Conservation (phyloP, 2,113 vertebrate genomes). For the Elachura formosa region DNA sequence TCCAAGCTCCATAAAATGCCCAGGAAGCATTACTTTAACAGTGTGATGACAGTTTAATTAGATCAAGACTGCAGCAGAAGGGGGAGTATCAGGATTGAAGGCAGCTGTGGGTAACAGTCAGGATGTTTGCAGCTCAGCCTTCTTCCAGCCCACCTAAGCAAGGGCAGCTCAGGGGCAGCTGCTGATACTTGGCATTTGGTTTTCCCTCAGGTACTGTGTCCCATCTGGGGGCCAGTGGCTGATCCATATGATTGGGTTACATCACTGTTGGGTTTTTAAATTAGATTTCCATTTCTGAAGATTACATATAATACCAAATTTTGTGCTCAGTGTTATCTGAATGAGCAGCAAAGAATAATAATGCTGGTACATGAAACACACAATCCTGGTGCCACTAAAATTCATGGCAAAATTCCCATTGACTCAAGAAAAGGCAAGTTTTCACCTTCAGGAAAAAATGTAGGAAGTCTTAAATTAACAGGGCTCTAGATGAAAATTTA, state of each 20-base stretch:
- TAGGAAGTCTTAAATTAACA: not conserved
- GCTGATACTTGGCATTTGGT: not conserved
- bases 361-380: not conserved
- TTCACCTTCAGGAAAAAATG: not conserved
- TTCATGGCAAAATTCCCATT: not conserved
- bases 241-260: not conserved
- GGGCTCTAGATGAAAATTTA: not conserved
- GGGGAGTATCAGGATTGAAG: not conserved
- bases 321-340: not conserved
- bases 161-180: not conserved
- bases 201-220: not conserved
- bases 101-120: not conserved
- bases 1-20: slow-evolving; percentile 41
- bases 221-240: not conserved
- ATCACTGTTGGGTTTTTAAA: not conserved
- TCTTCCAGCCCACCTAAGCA: not conserved
- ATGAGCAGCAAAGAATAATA: not conserved
- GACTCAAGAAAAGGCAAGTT: not conserved
- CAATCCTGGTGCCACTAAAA: not conserved
- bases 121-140: not conserved
- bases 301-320: not conserved
- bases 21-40: slow-evolving; percentile 37
- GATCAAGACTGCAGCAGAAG: slow-evolving; percentile 40
- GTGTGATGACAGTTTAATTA: slow-evolving; percentile 60
- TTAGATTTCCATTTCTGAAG: not conserved